Evolutionary conservation across 2,797 vertebrate genomes (phyloP), one percentile per base, ranked within the genome.

Genomic region (Tympanoctomys barrerae): DNA sequence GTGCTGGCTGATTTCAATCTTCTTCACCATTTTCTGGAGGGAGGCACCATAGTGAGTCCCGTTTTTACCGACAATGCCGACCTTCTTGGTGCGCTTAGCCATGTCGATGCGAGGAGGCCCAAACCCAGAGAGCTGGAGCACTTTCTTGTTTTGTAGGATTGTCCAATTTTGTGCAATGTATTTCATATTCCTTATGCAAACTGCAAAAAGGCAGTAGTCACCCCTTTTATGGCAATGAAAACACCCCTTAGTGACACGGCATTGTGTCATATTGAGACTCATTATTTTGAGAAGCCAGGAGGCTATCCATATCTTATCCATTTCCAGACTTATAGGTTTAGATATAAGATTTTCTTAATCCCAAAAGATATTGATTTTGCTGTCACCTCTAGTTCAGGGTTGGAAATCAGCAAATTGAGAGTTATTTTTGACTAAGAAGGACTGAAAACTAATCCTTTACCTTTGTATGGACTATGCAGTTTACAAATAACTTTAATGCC

Each of bases 261-360:
- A 24, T 31, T 77, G 57, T 12, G 18, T 57, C 39, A 93, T 9
- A 13, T 52, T 78, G 82, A 75, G 54, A 93, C 61, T 7, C 24
- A 28, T 14, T 84, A 57, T 71, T 91, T 91, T 82, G 66, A 82
- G 42, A 79, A 88, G 46, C 9, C n/a, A 59, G 16, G 6, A 62
- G 3, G 8, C n/a, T 9, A 85, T 52, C 66, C 22, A 36, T 82
- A n/a, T 68, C 70, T 1, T 85, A 94, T 12, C 31, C 61, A 64
- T 90, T 90, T 81, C 77, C 71, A 57, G 31, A 83, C 21, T 62
- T 83, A 28, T 5, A 92, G 73, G 31, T 82, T 82, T 75, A 85
- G 62, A 39, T 36, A 11, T 46, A 86, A 70, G 75, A 70, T 86
- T 31, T 81, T 94, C 78, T 83, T 77, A 88, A 82, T 18, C 36